Evolutionary conservation across 1,140 invertebrate species (phyloP).

Genomic region (Lucilia sericata): DNA sequence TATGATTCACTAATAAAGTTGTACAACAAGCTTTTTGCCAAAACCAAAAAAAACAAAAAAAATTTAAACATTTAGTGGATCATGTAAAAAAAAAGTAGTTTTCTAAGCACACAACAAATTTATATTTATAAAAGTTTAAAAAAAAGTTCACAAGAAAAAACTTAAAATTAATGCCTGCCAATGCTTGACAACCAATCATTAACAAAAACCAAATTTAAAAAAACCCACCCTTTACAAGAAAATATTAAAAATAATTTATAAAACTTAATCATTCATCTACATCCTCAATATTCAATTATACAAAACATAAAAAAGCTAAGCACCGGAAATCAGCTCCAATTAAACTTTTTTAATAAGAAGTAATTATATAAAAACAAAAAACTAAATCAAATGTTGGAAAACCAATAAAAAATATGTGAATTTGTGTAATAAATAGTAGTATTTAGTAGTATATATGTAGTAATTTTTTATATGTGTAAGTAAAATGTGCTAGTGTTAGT

Average conservation of each 20-base stretch:
- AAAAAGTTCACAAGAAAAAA: too few species aligned
- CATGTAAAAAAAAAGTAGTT: slow-evolving; percentile 21
- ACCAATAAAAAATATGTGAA: slow-evolving; percentile 5
- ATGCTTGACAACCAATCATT: slow-evolving; percentile 36
- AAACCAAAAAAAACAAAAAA: too few species aligned
- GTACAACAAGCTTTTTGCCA: too few species aligned
- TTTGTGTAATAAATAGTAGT: not conserved
- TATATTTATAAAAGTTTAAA: not conserved
- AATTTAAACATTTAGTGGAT: not conserved
- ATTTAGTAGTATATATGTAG: not conserved
- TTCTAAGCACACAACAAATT: not conserved
- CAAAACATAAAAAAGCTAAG: not conserved
- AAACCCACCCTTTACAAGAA: slow-evolving; percentile 27
- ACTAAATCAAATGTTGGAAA: not conserved
- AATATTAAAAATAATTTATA: not conserved
- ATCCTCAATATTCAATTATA: not conserved
- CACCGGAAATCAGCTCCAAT: slow-evolving; percentile 45
- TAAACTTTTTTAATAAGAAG: slow-evolving; percentile 37
- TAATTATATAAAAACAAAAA: slow-evolving; percentile 18
- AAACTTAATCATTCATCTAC: not conserved
- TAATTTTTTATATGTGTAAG: not conserved
- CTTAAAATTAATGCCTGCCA: slow-evolving; percentile 36
- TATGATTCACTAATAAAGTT: not conserved
- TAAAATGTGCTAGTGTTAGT: not conserved
- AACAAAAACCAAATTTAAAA: not conserved